These are phyloP conservation scores for Pollicipes pollicipes DNA, from an alignment of 1,140 invertebrate species.

Conservation along the genomic window DNA sequence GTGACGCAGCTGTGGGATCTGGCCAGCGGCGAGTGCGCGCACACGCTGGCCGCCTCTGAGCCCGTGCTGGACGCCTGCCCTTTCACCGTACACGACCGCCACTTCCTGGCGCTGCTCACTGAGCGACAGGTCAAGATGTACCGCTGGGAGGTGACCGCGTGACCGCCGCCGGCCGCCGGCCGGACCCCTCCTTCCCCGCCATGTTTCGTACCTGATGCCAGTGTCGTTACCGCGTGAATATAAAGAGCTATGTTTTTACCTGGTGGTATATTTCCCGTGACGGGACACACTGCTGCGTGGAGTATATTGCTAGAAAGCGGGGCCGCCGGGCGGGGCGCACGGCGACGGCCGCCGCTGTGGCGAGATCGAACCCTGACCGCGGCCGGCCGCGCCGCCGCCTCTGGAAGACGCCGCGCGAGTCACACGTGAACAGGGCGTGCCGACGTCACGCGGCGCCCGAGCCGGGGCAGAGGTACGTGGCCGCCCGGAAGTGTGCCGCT, in stretches of 20 bases:
- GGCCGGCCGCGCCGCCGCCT: no score
- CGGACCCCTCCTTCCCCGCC: no score
- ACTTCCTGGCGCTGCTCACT: conserved; percentile 41
- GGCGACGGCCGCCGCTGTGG: no score
- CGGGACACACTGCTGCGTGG: background rate
- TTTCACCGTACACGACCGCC: conserved; percentile 31
- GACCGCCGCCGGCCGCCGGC: background rate
- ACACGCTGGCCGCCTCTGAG: conserved; percentile 37
- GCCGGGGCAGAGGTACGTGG: no score
- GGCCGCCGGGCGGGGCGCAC: no score
- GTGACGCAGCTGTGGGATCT: conserved; percentile 46
- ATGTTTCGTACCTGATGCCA: background rate
- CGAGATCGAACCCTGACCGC: no score
- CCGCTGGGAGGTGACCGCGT: conserved; percentile 24
- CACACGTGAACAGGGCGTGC: no score
- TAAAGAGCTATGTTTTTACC: background rate
- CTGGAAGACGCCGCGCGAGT: no score
- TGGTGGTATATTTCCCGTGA: background rate
- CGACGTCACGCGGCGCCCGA: no score
- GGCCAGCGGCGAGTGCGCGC: conserved; percentile 35
- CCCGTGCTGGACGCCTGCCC: conserved; percentile 44
- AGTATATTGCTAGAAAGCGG: conserved; percentile 1
- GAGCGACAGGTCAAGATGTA: conserved; percentile 43
- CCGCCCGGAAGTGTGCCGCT: no score
- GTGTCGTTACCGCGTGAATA: background rate